phyloP scores from a whole-genome alignment of 2,797 vertebrate genomes.

The Onychomys arenicola region DNA sequence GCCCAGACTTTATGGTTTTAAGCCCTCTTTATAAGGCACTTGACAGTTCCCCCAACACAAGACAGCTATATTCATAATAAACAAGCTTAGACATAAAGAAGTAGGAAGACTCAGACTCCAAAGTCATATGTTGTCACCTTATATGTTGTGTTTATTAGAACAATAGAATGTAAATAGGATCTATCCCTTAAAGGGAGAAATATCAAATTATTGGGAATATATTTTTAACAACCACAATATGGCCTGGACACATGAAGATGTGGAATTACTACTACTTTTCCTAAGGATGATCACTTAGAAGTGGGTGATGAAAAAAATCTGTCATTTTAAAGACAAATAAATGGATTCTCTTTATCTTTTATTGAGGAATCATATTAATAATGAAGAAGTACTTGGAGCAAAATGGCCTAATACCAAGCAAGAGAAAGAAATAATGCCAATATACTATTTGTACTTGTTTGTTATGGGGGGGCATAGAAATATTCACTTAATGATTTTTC shows the following conservation, averaged over 20 bases:
- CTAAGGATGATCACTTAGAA: background rate
- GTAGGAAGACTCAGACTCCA: background rate
- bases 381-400: background rate
- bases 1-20: background rate
- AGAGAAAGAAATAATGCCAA: constrained; percentile 33
- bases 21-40: background rate
- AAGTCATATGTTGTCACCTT: background rate
- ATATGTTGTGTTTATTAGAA: background rate
- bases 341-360: background rate
- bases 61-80: background rate
- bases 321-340: background rate
- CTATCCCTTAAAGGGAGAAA: background rate
- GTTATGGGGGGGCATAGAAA: background rate
- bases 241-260: background rate
- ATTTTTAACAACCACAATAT: constrained; percentile 19
- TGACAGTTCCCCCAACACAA: background rate
- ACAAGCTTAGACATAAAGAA: background rate
- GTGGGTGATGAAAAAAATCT: background rate
- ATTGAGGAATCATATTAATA: background rate
- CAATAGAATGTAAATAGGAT: background rate
- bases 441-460: constrained; percentile 15
- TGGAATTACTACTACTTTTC: constrained; percentile 11
- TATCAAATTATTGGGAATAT: background rate
- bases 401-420: background rate
- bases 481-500: constrained; percentile 13